Evolutionary conservation across 2,888 invertebrate species (phyloP), one percentile per base, ranked within the genome.

Genomic region (Hartigia nigra): DNA sequence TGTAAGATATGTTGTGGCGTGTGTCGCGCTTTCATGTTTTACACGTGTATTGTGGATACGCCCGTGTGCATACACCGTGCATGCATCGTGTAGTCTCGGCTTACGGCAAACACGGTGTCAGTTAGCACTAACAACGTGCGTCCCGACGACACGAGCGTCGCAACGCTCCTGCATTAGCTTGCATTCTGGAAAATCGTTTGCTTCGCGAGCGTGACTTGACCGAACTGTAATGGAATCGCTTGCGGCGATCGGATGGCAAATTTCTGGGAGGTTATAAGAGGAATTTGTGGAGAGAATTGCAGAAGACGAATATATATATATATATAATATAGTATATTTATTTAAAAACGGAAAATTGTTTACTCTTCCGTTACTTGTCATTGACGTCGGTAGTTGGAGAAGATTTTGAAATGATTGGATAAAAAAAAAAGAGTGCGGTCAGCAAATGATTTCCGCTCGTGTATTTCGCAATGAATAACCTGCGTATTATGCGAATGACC

Each of bases 101-200:
- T 85, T 81, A 70, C 81, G 76, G 74, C 82, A 81, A 83, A 83
- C 84, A 82, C 81, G 82, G 85, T 81, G 82, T 84, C 83, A 81
- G 83, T 81, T 84, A 80, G 82, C 82, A 85, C 74, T 39, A 82
- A 83, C 55, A 2, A 55, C 81, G 81, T 81, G 81, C 83, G 84
- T 84, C 83, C 78, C 83, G 85, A 55, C 55, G 55, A 83, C 85
- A 85, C 85, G 82, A 82, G 81, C 83, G 0, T 5, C 72, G 72
- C 31, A 31, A 32, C 70, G 70, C 70, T 39, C 39, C 55, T 78
- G 84, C 86, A 82, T 85, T 84, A 82, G 86, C 83, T 85, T 85
- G 88, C 88, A 88, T 90, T 90, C 89, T 84, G 87, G 84, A 87
- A 89, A 89, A 86, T 87, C 84, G 81, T 79, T 79, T 83, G 82